Evolutionary conservation across 2,888 invertebrate genomes (phyloP).

Genomic region (Yponomeuta plumbellus): DNA sequence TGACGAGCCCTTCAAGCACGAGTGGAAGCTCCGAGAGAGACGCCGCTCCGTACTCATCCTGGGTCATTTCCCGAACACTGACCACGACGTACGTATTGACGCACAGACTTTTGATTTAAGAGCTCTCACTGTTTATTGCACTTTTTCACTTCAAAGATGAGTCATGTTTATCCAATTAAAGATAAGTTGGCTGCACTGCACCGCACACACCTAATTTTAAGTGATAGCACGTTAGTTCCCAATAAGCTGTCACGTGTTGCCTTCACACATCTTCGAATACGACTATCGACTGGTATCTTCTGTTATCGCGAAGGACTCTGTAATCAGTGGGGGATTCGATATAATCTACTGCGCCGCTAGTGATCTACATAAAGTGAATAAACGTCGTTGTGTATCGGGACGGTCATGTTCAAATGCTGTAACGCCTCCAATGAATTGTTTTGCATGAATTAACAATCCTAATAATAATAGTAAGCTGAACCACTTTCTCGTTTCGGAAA

Average conservation of each 20-base stretch:
- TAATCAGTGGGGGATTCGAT: conserved; percentile 39
- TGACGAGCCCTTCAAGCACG: conserved; percentile 79
- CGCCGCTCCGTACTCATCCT: conserved; percentile 76
- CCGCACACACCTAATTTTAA: not conserved
- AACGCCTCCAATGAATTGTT: not conserved
- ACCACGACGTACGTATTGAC: conserved; percentile 15
- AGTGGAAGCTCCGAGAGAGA: conserved; percentile 81
- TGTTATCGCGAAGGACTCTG: conserved; percentile 48
- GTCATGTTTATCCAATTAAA: not conserved
- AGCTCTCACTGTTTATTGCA: not conserved
- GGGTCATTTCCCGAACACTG: conserved; percentile 53
- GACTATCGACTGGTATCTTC: conserved; percentile 47
- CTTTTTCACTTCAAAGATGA: not conserved
- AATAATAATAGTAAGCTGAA: not conserved
- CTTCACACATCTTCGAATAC: conserved; percentile 39
- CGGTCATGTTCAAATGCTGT: not conserved
- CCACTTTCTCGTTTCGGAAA: conserved; percentile 15
- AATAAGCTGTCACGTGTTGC: conserved; percentile 26
- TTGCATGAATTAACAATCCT: not conserved
- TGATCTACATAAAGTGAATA: conserved; percentile 29
- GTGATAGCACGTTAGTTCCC: too few species aligned
- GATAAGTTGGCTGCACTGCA: not conserved
- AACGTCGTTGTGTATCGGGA: conserved; percentile 23
- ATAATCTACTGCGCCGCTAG: conserved; percentile 34
- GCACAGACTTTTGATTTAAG: not conserved